Base-by-base conservation (phyloP, 2,888 invertebrate genomes). In the Barypeithes pellucidus region DNA sequence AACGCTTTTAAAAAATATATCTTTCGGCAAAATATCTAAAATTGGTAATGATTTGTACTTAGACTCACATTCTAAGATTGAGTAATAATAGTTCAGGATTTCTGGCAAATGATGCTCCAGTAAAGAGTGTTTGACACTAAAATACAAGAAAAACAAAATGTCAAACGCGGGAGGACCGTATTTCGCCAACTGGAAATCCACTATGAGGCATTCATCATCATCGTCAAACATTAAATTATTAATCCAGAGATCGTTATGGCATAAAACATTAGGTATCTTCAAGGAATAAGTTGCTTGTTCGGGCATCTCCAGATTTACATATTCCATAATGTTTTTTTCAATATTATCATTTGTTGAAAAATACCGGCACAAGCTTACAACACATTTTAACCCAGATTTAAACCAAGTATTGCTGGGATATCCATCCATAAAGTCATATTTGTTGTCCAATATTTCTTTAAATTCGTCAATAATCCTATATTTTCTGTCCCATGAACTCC, bases 161-260 rank as follows among this genome's bases (percentile, higher is more conserved):
- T 94, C 93, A 39, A 90, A 86, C 24, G 90, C 89, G 0, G 91
- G 90, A 0, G 93, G 92, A 11, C 89, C 89, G 81, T 90, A 93
- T 24, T 91, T 87, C 0, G 89, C 85, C 61, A 92, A 86, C 84
- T 93, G 93, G 80, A 90, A 94, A 83, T 94, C 94, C 1, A 94
- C 89, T 9, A 94, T 81, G 36, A 90, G 81, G 77, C 92, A 91
- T 36, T 81, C 81, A 0, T 85, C 84, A 33, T 85, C 79, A 16
- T 84, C 82, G 67, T 79, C 87, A 77, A 91, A 91, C 85, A 91
- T 86, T 8, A 91, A 81, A 79, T 91, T 91, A 78, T 91, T 91
- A 50, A 88, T 88, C 91, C 91, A 91, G 5, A 91, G 83, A 84
- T 91, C 91, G 3, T 90, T 87, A 79, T 91, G 91, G 39, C 88